Conservation (phyloP, 2,888 invertebrate genomes). For the Dione vanillae region DNA sequence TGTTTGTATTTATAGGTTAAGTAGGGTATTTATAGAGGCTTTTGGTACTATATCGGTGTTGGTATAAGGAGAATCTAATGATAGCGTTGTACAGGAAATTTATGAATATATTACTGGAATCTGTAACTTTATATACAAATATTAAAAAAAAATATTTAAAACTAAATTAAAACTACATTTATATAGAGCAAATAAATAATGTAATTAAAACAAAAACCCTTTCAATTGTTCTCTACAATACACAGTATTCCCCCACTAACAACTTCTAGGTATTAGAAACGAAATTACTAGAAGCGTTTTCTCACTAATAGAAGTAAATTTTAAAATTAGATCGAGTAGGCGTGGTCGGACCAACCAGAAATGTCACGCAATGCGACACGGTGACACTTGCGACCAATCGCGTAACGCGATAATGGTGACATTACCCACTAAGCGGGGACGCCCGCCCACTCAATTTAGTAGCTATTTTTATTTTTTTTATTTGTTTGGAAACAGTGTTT, state of each 20-base stretch:
- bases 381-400: conserved; percentile 80
- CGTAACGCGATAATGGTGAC: conserved; percentile 64
- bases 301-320: conserved; percentile 45
- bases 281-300: conserved; percentile 15
- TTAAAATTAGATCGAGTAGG: conserved; percentile 60
- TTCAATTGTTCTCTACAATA: neutral
- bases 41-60: neutral
- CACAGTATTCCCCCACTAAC: neutral
- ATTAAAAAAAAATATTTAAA: too few relatives aligned
- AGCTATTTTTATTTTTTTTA: conserved; percentile 28
- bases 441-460: conserved; percentile 62
- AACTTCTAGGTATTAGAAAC: conserved; percentile 12
- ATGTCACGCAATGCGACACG: conserved; percentile 77
- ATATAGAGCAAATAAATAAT: neutral
- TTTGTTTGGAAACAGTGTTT: too few relatives aligned
- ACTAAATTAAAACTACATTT: too few relatives aligned
- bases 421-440: conserved; percentile 67
- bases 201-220: neutral
- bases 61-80: neutral
- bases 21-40: neutral
- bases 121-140: too few relatives aligned
- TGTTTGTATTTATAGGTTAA: neutral
- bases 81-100: too few relatives aligned
- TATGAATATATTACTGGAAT: too few relatives aligned
- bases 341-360: conserved; percentile 72